Evolutionary conservation across 2,113 vertebrate genomes (phyloP).

Genomic region (Orycteropus afer): DNA sequence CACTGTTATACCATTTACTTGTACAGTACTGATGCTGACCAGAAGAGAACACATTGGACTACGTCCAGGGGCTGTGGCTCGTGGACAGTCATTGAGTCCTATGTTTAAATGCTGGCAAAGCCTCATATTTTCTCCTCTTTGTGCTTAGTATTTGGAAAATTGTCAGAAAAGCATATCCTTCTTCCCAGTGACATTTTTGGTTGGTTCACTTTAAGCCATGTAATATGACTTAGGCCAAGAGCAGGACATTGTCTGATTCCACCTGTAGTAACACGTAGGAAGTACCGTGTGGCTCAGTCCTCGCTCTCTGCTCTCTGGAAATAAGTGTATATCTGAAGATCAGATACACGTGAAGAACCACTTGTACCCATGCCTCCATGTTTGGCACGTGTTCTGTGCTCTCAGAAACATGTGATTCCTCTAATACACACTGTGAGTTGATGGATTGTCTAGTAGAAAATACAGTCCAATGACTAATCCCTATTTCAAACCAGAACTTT

Average conservation of each 20-base stretch:
- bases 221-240: not conserved
- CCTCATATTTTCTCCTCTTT: not conserved
- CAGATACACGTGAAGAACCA: not conserved
- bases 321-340: not conserved
- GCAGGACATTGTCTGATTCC: not conserved
- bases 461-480: not conserved
- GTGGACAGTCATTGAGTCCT: not conserved
- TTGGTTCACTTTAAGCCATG: not conserved
- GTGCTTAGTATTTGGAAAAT: not conserved
- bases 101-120: not conserved
- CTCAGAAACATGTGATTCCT: not conserved
- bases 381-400: not conserved
- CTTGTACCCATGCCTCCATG: not conserved
- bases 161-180: constrained; percentile 13
- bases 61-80: not conserved
- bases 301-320: not conserved
- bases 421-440: not conserved
- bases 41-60: not conserved
- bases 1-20: accelerated
- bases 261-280: not conserved
- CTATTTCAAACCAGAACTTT: not conserved
- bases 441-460: not conserved
- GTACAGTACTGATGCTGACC: not conserved
- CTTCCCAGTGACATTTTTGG: not conserved
- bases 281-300: not conserved